Base-by-base conservation (phyloP, 2,113 vertebrate species). In the Elephas maximus region DNA sequence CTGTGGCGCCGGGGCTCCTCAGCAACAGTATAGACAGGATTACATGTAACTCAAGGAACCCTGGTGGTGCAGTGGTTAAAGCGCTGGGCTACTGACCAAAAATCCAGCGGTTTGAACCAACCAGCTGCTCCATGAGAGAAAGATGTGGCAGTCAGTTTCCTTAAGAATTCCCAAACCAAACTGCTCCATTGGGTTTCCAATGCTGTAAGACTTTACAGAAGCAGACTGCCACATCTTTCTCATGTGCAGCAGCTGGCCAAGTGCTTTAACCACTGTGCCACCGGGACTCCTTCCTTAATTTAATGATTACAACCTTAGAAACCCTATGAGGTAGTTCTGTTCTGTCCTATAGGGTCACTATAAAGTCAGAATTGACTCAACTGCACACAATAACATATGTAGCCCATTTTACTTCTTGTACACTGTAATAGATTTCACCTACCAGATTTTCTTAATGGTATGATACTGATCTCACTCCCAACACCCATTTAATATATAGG, bases 341-440 rank as follows among this genome's bases (percentile, higher is more conserved):
- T 74, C n/a, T 74, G n/a, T 23, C 18, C 21, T 74, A 41, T 5
- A 23, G 20, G 37, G 20, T 41, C 17, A 8, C 53, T 74, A 21
- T 23, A 11, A 48, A 41, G 8, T 41, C 20, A 24, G 20, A 74
- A 74, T 24, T 6, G 28, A 41, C 73, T 41, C n/a, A 8, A 9
- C 20, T 3, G 2, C 37, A 74, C 37, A 41, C 20, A 69, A 30
- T 5, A 67, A 30, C 65, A 44, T 15, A 7, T 0, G 0, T 6
- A 87, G 30, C 33, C 71, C 24, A 67, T 7, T 10, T 63, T 26
- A 41, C 93, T 41, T 24, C 11, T 63, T 41, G 0, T 45, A 63
- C 1, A 63, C 17, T 18, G 8, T 73, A n/a, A 11, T 4, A 80
- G 57, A 45, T 6, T 23, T 77, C 82, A 33, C 45, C 30, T 91